Evolutionary conservation across 2,113 vertebrate genomes (phyloP).

Genomic region (Zapornia atra): DNA sequence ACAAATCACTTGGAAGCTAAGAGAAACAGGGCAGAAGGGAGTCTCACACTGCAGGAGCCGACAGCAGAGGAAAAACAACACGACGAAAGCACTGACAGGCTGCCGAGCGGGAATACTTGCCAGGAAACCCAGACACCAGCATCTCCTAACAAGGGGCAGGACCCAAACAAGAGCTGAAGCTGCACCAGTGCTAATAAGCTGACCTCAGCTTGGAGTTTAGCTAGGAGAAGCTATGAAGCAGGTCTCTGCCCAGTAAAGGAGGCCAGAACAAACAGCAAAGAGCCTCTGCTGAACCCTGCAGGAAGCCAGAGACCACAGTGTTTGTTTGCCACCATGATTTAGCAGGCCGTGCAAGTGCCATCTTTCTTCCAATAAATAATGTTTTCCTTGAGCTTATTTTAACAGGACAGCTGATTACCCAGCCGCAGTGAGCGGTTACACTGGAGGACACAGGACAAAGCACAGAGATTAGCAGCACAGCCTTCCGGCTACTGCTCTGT

Average conservation of each 20-base stretch:
- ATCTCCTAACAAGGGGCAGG: not conserved
- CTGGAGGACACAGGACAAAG: not conserved
- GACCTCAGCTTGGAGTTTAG: constrained; percentile 28
- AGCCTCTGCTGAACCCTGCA: constrained; percentile 51
- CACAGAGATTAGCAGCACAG: not conserved
- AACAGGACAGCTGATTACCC: not conserved
- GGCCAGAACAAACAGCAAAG: constrained; percentile 52
- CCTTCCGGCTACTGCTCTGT: not conserved
- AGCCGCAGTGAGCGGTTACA: not conserved
- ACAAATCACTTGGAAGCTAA: not conserved
- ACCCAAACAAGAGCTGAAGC: constrained; percentile 22
- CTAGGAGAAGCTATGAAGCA: not conserved
- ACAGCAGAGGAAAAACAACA: constrained; percentile 1
- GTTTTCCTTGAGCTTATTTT: constrained; percentile 4
- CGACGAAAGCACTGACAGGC: not conserved
- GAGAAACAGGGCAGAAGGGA: not conserved
- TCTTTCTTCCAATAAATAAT: not conserved
- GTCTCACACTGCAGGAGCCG: not conserved
- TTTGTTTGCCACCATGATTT: constrained; percentile 39
- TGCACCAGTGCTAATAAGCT: not conserved
- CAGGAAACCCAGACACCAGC: constrained; percentile 8
- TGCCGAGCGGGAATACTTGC: not conserved
- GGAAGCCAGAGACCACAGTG: constrained; percentile 54
- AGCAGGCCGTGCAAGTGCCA: constrained; percentile 7
- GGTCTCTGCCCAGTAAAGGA: not conserved